Conservation (phyloP, 2,888 invertebrate species). For the Lymantria monacha region DNA sequence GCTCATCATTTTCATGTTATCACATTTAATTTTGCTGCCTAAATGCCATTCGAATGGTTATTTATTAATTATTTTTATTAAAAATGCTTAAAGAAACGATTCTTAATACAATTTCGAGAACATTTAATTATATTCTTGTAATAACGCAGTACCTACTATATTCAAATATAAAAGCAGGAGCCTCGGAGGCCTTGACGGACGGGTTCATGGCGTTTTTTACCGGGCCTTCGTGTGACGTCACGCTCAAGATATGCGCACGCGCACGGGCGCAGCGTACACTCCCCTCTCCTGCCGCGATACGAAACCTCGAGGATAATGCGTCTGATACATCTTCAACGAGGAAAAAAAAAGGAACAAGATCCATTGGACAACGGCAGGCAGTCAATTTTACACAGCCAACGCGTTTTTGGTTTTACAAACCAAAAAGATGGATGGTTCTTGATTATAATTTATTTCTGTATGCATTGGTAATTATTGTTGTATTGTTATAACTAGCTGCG, state of each 20-base stretch:
- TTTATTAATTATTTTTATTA: too few species aligned
- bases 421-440: constrained; percentile 55
- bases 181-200: constrained; percentile 66
- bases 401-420: constrained; percentile 59
- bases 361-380: constrained; percentile 60
- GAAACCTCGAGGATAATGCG: constrained; percentile 72
- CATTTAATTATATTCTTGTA: too few species aligned
- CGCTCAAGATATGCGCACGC: constrained; percentile 71
- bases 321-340: constrained; percentile 72
- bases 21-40: too few species aligned
- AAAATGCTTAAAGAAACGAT: too few species aligned
- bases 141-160: constrained; percentile 41
- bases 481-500: too few species aligned
- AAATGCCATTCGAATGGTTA: too few species aligned
- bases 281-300: constrained; percentile 22
- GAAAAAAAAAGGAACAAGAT: constrained; percentile 68
- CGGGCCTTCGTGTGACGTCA: constrained; percentile 72
- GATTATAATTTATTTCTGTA: constrained; percentile 46
- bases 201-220: constrained; percentile 73
- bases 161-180: constrained; percentile 57
- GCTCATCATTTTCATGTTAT: constrained; percentile 11
- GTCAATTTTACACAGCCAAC: constrained; percentile 67
- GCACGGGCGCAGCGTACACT: constrained; percentile 37
- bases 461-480: constrained; percentile 4
- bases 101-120: too few species aligned